A percentile compares a stretch with the other conserved stretches of the same genome.
Conservation (phyloP, 2,113 vertebrate genomes). For the Dascyllus trimaculatus region DNA sequence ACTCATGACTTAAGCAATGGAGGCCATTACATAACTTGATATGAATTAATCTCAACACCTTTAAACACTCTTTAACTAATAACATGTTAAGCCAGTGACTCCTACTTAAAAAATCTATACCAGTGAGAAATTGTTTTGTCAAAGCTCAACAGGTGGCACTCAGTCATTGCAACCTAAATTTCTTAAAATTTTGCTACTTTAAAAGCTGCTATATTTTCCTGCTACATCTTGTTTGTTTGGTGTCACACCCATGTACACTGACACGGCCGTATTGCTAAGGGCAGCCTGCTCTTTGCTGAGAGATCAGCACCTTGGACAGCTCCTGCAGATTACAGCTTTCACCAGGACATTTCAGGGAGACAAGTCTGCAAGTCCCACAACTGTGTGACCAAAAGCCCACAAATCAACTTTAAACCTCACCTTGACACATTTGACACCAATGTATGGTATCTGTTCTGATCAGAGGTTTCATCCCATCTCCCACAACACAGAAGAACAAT, state of each 20-base stretch:
- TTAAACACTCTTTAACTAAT: slow-evolving; percentile 6
- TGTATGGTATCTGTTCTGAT: too few species aligned
- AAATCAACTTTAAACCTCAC: too few species aligned
- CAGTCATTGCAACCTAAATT: slow-evolving; percentile 5
- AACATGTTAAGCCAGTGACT: neutral
- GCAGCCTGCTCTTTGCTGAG: slow-evolving; percentile 12
- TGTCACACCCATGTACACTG: slow-evolving; percentile 65
- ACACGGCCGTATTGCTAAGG: slow-evolving; percentile 27
- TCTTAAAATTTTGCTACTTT: slow-evolving; percentile 7
- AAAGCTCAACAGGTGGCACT: slow-evolving; percentile 48
- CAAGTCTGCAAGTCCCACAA: too few species aligned
- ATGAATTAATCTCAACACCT: slow-evolving; percentile 48
- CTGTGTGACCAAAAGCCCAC: too few species aligned
- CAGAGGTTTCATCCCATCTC: too few species aligned
- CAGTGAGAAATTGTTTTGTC: neutral
- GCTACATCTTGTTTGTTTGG: slow-evolving; percentile 40
- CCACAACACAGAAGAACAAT: too few species aligned
- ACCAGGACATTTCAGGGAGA: neutral
- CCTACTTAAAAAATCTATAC: slow-evolving; percentile 23
- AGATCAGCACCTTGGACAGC: slow-evolving; percentile 81
- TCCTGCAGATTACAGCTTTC: slow-evolving; percentile 3
- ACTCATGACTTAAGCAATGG: slow-evolving; percentile 34
- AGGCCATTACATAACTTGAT: slow-evolving; percentile 41
- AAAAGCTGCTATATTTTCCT: slow-evolving; percentile 25
- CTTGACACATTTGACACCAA: too few species aligned